Percentiles rank a stretch among this genome's conserved stretches.
Evolutionary conservation across 2,113 vertebrate genomes (phyloP).

Genomic region (Pantherophis guttatus): DNA sequence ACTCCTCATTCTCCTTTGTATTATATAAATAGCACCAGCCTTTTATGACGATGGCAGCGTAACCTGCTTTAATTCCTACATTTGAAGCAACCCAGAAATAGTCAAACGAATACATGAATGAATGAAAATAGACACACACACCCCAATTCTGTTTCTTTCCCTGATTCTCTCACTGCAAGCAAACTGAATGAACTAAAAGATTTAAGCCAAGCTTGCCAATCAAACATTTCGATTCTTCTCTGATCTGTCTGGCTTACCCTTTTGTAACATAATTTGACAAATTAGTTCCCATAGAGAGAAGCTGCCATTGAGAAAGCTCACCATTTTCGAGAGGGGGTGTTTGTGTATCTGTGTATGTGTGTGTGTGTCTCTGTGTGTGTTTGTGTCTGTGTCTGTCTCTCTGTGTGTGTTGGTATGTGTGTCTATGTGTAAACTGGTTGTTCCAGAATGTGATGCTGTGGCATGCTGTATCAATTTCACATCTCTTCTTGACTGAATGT

Average conservation of each 20-base stretch:
- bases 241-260: not conserved
- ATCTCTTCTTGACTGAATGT: slow-evolving; percentile 71
- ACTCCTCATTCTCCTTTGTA: not conserved
- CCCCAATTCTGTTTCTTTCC: not conserved
- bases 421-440: slow-evolving; percentile 33
- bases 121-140: not conserved
- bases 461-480: slow-evolving; percentile 62
- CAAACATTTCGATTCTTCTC: not conserved
- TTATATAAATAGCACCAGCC: not conserved
- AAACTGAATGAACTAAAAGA: not conserved
- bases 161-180: not conserved
- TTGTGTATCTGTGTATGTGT: not conserved
- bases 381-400: too few species aligned
- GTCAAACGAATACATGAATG: not conserved
- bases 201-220: not conserved
- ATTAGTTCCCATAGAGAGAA: not conserved
- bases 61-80: not conserved
- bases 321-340: not conserved
- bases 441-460: slow-evolving; percentile 61
- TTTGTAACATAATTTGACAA: not conserved
- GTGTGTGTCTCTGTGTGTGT: not conserved
- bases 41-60: not conserved
- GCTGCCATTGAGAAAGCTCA: not conserved
- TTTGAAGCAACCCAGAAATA: not conserved
- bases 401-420: not conserved